Evolutionary conservation across 2,797 vertebrate genomes (phyloP).

Genomic region (Sebastes variabilis): DNA sequence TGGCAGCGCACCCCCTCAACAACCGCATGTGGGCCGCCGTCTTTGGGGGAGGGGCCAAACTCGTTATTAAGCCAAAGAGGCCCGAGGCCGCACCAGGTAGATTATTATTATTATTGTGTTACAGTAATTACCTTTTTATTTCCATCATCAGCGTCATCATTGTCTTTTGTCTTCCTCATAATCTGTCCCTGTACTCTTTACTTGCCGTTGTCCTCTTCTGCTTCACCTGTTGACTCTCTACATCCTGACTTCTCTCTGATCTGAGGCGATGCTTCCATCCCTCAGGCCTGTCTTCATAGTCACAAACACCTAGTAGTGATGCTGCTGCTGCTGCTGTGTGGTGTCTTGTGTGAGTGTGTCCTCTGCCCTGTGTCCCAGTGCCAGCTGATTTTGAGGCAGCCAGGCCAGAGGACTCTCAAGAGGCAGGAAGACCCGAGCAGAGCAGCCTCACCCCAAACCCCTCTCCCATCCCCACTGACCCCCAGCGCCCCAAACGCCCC

Average conservation of each 20-base stretch:
- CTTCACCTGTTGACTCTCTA: conserved; percentile 21
- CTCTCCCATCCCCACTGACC: conserved; percentile 68
- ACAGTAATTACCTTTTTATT: neutral
- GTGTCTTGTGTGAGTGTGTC: conserved; percentile 75
- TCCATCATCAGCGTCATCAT: neutral
- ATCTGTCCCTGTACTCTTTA: neutral
- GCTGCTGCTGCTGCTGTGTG: conserved; percentile 28
- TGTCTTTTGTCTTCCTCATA: neutral
- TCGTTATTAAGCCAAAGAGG: conserved; percentile 92
- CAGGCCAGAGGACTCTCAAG: conserved; percentile 75
- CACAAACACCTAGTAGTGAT: conserved; percentile 10
- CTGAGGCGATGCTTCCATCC: conserved; percentile 11
- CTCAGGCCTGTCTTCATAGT: conserved; percentile 17
- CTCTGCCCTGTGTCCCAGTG: conserved; percentile 80
- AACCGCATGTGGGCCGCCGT: conserved; percentile 97
- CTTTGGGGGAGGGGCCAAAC: conserved; percentile 95
- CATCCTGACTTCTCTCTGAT: conserved; percentile 22
- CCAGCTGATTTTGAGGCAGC: conserved; percentile 78
- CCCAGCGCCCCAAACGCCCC: conserved; percentile 69
- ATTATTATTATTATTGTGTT: neutral
- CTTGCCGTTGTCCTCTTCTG: conserved; percentile 6
- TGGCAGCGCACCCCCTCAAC: conserved; percentile 95
- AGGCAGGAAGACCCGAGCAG: conserved; percentile 75
- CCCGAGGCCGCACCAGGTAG: conserved; percentile 90
- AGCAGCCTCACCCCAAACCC: conserved; percentile 64